phyloP scores from a whole-genome alignment of 2,888 invertebrate species.

The Coelopa pilipes region DNA sequence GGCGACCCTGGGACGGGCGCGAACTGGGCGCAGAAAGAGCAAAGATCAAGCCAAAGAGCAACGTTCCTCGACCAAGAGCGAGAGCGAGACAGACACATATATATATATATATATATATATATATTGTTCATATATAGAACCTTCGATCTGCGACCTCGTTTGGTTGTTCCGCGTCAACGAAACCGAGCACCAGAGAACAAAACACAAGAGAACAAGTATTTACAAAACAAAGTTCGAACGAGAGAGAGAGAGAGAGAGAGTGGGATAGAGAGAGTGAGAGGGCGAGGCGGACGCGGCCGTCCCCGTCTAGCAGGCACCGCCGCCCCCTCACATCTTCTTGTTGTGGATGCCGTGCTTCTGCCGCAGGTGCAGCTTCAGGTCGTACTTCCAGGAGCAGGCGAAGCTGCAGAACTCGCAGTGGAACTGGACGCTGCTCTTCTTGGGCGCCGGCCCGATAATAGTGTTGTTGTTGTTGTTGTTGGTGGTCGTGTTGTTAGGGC shows the following conservation, averaged over 20 bases:
- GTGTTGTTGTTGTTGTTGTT: slow-evolving; percentile 19
- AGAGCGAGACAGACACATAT: neutral
- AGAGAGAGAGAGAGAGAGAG: slow-evolving; percentile 1
- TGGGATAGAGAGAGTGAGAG: slow-evolving; percentile 8
- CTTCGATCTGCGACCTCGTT: too few species aligned
- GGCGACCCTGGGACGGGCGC: too few species aligned
- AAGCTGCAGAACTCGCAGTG: slow-evolving; percentile 66
- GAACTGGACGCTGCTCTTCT: slow-evolving; percentile 59
- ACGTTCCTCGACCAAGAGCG: slow-evolving; percentile 13
- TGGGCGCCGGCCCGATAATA: slow-evolving; percentile 43
- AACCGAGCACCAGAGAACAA: neutral
- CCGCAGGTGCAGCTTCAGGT: slow-evolving; percentile 65
- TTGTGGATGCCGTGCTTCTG: slow-evolving; percentile 67
- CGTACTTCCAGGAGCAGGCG: slow-evolving; percentile 67
- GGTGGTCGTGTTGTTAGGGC: slow-evolving; percentile 6
- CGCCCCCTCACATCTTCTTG: slow-evolving; percentile 61
- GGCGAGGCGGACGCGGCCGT: neutral
- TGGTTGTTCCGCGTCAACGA: too few species aligned
- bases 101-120: neutral
- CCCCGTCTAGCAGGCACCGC: neutral
- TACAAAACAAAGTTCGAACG: slow-evolving; percentile 1
- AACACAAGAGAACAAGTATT: neutral
- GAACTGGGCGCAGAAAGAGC: neutral
- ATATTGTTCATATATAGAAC: too few species aligned
- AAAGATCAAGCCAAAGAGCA: slow-evolving; percentile 30